These are phyloP conservation scores for Dryococelus australis DNA, from an alignment of 2,888 invertebrate genomes.

Conservation along the genomic window DNA sequence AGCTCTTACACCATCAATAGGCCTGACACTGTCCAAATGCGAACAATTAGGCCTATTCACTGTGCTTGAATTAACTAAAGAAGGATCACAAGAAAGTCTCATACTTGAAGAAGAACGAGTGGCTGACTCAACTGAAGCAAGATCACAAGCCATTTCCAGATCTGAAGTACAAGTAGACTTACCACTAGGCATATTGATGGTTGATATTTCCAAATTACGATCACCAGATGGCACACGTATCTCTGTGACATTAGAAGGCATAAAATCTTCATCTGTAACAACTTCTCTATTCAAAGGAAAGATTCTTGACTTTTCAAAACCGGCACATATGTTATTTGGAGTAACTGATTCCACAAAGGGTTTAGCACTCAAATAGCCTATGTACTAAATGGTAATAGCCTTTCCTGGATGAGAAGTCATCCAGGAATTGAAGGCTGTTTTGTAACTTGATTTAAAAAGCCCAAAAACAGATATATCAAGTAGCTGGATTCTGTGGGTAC, in stretches of 20 bases:
- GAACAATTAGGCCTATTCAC: neutral
- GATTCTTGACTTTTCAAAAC: neutral
- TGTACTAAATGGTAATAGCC: neutral
- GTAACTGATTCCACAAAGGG: neutral
- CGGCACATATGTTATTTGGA: neutral
- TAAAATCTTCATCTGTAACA: neutral
- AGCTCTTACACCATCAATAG: neutral
- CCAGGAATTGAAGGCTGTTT: neutral
- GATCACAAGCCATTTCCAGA: neutral
- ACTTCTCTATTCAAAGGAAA: neutral
- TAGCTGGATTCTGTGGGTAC: neutral
- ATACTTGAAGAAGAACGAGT: neutral
- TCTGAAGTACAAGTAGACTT: neutral
- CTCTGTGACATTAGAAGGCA: slow-evolving; percentile 1
- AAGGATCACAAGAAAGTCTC: neutral
- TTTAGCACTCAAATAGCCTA: neutral
- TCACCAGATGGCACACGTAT: neutral
- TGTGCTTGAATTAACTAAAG: neutral
- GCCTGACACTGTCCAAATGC: too few species aligned
- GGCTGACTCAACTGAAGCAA: neutral
- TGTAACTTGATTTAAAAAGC: neutral
- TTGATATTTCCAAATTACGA: neutral
- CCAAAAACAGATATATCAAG: neutral
- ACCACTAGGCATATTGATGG: neutral
- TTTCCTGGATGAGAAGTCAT: neutral